Evolutionary conservation across 2,888 invertebrate genomes (phyloP).

Genomic region (Drosophila algonquin): DNA sequence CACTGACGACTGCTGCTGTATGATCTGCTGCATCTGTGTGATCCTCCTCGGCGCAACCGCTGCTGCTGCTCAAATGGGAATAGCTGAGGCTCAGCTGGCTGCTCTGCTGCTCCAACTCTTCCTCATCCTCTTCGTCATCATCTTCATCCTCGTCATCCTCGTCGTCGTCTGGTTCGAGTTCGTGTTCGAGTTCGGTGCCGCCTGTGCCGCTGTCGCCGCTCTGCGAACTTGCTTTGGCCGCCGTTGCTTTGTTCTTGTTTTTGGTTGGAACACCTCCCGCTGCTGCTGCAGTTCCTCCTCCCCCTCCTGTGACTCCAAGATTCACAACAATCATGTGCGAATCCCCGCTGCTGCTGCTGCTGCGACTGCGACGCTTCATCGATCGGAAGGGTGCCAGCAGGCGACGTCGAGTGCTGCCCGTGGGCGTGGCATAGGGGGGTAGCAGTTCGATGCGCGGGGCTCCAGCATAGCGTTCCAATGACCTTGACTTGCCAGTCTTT

Average conservation of each 20-base stretch:
- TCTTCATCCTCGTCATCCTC: slow-evolving; percentile 51
- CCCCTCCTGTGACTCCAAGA: slow-evolving; percentile 40
- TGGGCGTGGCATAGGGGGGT: slow-evolving; percentile 72
- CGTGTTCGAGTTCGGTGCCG: slow-evolving; percentile 81
- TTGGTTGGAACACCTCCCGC: background rate
- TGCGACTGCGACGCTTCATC: slow-evolving; percentile 81
- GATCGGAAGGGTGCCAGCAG: slow-evolving; percentile 80
- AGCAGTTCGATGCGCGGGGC: slow-evolving; percentile 68
- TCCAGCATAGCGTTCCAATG: slow-evolving; percentile 80
- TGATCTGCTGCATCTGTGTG: slow-evolving; percentile 42
- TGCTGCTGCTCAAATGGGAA: slow-evolving; percentile 80
- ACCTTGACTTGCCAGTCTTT: slow-evolving; percentile 77
- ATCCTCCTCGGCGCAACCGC: slow-evolving; percentile 67
- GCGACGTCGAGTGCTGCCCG: slow-evolving; percentile 72
- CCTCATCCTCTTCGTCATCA: slow-evolving; percentile 43
- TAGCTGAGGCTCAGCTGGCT: slow-evolving; percentile 80
- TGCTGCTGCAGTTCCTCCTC: slow-evolving; percentile 37
- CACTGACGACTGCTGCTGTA: slow-evolving; percentile 15
- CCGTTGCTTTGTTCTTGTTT: slow-evolving; percentile 35
- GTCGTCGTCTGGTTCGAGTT: slow-evolving; percentile 67
- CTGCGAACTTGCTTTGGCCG: slow-evolving; percentile 74
- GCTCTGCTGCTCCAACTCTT: slow-evolving; percentile 50
- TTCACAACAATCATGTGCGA: slow-evolving; percentile 67
- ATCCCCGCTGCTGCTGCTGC: slow-evolving; percentile 81
- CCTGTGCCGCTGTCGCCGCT: slow-evolving; percentile 81